Evolutionary conservation across 2,888 invertebrate species (phyloP).

Genomic region (Norana najaformis): DNA sequence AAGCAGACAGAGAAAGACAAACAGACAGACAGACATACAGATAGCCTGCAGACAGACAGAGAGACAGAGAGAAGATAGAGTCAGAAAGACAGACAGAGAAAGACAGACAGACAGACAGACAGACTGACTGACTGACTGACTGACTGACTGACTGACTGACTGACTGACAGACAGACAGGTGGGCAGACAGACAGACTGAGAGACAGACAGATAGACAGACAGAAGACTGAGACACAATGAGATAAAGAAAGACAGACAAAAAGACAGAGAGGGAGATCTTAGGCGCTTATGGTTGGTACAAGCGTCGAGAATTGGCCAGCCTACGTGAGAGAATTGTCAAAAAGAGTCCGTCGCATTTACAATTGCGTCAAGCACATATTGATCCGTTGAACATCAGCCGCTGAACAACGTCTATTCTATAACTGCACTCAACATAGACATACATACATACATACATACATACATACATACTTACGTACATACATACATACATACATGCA

Average conservation of each 20-base stretch:
- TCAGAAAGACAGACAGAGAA: not conserved
- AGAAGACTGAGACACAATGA: not conserved
- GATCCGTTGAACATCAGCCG: not conserved
- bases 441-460: no score
- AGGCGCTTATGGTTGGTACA: not conserved
- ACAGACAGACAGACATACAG: not conserved
- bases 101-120: not conserved
- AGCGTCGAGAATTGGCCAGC: not conserved
- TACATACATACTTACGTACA: no score
- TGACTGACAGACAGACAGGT: not conserved
- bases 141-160: not conserved
- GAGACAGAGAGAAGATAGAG: not conserved
- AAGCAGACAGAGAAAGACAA: not conserved
- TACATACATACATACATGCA: no score
- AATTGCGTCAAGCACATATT: not conserved
- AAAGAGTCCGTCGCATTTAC: not conserved
- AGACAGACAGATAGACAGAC: not conserved
- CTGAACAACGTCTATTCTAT: not conserved
- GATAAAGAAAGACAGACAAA: not conserved
- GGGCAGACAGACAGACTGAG: not conserved
- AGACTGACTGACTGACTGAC: no score
- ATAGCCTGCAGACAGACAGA: not conserved
- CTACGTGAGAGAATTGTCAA: not conserved
- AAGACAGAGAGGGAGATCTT: not conserved
- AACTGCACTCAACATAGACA: no score